A percentile compares a stretch with the other conserved stretches of the same genome.
Conservation (phyloP, 1,140 invertebrate genomes). For the Leptoteleia sp. region DNA sequence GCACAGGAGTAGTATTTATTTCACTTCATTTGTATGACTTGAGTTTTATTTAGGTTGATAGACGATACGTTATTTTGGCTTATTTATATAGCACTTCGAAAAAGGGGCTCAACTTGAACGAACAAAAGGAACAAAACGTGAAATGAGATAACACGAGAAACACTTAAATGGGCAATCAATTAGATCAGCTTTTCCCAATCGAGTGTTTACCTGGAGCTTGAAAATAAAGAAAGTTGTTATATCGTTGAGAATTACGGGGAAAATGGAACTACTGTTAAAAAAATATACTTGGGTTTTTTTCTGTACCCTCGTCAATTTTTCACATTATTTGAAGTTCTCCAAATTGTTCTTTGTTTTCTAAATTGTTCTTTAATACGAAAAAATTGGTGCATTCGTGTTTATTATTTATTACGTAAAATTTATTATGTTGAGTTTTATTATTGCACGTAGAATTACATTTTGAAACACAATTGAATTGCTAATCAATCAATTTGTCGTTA, state of each 20-base stretch:
- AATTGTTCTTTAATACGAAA: too few relatives aligned
- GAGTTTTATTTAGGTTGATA: conserved; percentile 4
- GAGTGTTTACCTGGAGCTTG: conserved; percentile 74
- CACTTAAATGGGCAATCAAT: conserved; percentile 75
- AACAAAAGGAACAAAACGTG: conserved; percentile 38
- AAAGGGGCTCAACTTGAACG: conserved; percentile 6
- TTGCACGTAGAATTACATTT: too few relatives aligned
- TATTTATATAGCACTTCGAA: conserved; percentile 32
- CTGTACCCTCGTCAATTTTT: too few relatives aligned
- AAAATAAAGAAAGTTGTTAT: conserved; percentile 45
- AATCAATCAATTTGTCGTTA: conserved; percentile 13
- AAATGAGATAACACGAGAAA: conserved; percentile 37
- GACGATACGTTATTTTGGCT: conserved; percentile 25
- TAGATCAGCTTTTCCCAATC: conserved; percentile 66
- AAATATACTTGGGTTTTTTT: too few relatives aligned
- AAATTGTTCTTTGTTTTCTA: too few relatives aligned
- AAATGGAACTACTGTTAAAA: too few relatives aligned
- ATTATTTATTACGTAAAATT: too few relatives aligned
- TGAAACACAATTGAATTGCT: too few relatives aligned
- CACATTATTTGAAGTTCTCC: too few relatives aligned
- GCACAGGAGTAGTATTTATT: conserved; percentile 20
- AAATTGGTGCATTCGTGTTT: too few relatives aligned
- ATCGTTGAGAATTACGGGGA: too few relatives aligned
- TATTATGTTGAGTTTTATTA: too few relatives aligned
- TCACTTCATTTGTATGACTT: conserved; percentile 10